A percentile compares a stretch with the other conserved stretches of the same genome.
Conservation (phyloP, 2,888 invertebrate species). For the Drosophila putrida region DNA sequence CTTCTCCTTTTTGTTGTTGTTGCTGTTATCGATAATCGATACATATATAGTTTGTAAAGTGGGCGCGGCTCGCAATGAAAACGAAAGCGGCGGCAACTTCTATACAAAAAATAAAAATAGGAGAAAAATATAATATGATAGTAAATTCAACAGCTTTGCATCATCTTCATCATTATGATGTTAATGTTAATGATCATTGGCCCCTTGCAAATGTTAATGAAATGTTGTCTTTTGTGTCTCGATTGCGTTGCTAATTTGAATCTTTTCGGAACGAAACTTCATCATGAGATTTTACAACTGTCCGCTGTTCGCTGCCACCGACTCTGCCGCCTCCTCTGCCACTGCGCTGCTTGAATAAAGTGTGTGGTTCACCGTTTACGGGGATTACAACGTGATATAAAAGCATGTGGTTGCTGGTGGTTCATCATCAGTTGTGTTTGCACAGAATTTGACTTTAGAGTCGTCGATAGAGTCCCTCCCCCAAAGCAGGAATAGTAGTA, state of each 20-base stretch:
- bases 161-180: constrained; percentile 40
- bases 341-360: constrained; percentile 13
- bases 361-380: not conserved
- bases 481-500: constrained; percentile 48
- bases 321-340: constrained; percentile 2
- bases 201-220: constrained; percentile 70
- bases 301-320: constrained; percentile 8
- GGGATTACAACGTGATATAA: constrained; percentile 62
- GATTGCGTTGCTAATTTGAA: constrained; percentile 54
- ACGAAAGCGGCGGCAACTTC: constrained; percentile 49
- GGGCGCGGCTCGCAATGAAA: constrained; percentile 36
- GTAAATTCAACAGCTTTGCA: constrained; percentile 37
- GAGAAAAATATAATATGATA: not conserved
- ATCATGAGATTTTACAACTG: constrained; percentile 44
- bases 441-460: constrained; percentile 45
- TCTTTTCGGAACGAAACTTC: constrained; percentile 21
- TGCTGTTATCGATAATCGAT: not conserved
- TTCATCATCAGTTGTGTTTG: constrained; percentile 70
- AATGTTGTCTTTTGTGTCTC: constrained; percentile 66
- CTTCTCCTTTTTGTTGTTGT: not conserved
- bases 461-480: constrained; percentile 30
- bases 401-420: constrained; percentile 49
- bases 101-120: constrained; percentile 15
- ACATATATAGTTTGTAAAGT: constrained; percentile 20
- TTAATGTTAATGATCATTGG: constrained; percentile 16